Conservation (phyloP, 53 echinoderm and acorn worm genomes). For the Glandiceps talaboti region DNA sequence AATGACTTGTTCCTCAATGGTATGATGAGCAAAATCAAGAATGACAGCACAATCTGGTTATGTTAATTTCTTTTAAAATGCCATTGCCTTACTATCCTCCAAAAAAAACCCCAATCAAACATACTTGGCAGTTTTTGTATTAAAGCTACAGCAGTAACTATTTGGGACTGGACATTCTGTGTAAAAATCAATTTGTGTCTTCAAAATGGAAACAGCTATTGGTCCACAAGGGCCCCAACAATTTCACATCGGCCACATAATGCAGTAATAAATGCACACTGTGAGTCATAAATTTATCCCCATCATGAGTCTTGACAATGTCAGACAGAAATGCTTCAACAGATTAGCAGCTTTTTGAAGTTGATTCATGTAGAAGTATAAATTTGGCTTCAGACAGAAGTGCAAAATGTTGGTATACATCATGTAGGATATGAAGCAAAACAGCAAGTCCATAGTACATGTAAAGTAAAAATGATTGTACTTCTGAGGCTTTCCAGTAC, state of each 20-base stretch:
- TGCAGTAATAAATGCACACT: slow-evolving; percentile 27
- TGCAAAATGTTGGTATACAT: neutral
- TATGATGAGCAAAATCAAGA: too few relatives aligned
- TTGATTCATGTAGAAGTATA: neutral
- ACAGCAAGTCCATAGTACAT: slow-evolving; percentile 63
- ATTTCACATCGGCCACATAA: slow-evolving; percentile 11
- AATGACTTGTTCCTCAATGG: too few relatives aligned
- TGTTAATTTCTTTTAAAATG: too few relatives aligned
- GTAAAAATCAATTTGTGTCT: neutral
- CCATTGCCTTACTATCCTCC: too few relatives aligned
- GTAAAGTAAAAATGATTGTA: slow-evolving; percentile 47
- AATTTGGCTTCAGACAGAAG: neutral
- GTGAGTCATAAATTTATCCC: slow-evolving; percentile 9
- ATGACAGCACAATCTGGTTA: too few relatives aligned
- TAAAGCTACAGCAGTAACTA: too few relatives aligned
- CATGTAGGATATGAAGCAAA: slow-evolving; percentile 22
- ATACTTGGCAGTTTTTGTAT: too few relatives aligned
- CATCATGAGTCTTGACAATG: slow-evolving; percentile 15
- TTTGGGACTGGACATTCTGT: too few relatives aligned
- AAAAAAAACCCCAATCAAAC: too few relatives aligned
- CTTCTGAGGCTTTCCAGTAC: slow-evolving; percentile 66
- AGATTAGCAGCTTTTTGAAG: neutral
- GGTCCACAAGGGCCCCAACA: slow-evolving; percentile 26
- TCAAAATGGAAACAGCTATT: slow-evolving; percentile 29
- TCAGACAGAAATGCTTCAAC: slow-evolving; percentile 16